These are phyloP conservation scores for Tokudaia muenninki DNA, from an alignment of 2,797 vertebrate species.

Conservation along the genomic window DNA sequence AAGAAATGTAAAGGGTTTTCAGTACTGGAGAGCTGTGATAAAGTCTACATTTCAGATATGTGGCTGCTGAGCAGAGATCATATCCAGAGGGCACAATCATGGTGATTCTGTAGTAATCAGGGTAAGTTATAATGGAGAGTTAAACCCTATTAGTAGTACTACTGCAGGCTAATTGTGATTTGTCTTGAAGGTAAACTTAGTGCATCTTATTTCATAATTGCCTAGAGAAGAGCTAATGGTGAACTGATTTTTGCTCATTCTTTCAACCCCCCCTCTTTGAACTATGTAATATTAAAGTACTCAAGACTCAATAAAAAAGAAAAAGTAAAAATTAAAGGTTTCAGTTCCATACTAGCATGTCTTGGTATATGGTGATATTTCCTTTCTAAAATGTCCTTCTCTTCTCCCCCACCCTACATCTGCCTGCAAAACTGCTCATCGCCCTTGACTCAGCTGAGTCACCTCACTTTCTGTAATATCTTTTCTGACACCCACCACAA, in stretches of 20 bases:
- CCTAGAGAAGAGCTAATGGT: not conserved
- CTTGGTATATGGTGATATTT: not conserved
- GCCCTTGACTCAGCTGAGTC: constrained; percentile 3
- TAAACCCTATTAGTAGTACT: not conserved
- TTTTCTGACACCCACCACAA: constrained; percentile 4
- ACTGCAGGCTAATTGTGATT: not conserved
- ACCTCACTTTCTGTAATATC: constrained; percentile 9
- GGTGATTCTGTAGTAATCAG: not conserved
- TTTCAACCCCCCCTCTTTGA: not conserved
- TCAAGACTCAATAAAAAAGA: not conserved
- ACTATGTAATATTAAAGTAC: not conserved
- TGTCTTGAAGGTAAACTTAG: not conserved
- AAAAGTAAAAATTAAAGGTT: too few relatives aligned
- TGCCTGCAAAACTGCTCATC: not conserved
- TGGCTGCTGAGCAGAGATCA: not conserved
- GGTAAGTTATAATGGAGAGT: not conserved
- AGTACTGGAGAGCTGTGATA: not conserved
- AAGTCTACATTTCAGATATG: constrained; percentile 33
- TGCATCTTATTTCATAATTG: not conserved
- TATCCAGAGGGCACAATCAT: not conserved
- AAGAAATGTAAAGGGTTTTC: not conserved
- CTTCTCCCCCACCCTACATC: not conserved
- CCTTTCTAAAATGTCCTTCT: not conserved
- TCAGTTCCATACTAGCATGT: not conserved
- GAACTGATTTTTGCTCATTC: not conserved